Conservation (phyloP, 1,140 invertebrate genomes). For the Zophobas atratus region DNA sequence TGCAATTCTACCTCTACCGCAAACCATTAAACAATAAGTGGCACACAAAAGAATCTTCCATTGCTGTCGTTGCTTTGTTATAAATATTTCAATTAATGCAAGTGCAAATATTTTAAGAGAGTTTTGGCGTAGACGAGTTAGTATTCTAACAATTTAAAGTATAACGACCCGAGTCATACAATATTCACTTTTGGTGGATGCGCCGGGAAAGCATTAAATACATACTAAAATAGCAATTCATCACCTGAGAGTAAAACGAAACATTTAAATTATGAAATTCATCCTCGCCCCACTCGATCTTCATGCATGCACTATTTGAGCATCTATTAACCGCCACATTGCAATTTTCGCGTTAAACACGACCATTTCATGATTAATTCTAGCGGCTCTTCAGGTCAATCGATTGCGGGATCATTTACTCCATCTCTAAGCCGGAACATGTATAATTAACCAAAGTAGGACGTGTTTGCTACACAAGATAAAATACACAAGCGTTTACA, state of each 20-base stretch:
- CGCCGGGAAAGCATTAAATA: slow-evolving; percentile 22
- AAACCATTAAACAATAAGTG: slow-evolving; percentile 13
- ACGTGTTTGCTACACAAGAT: too few species aligned
- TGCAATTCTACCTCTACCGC: not conserved
- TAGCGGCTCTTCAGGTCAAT: not conserved
- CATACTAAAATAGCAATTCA: not conserved
- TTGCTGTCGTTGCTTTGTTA: not conserved
- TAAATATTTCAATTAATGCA: slow-evolving; percentile 12
- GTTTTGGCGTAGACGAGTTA: too few species aligned
- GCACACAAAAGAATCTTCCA: slow-evolving; percentile 4
- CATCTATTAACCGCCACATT: slow-evolving; percentile 14
- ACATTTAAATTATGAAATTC: slow-evolving; percentile 15
- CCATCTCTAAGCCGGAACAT: not conserved
- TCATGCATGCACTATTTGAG: slow-evolving; percentile 11
- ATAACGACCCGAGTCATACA: not conserved
- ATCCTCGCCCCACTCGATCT: not conserved
- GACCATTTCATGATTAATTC: slow-evolving; percentile 24
- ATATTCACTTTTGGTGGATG: slow-evolving; percentile 29
- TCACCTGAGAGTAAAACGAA: not conserved
- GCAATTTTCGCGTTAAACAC: not conserved
- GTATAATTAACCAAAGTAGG: not conserved
- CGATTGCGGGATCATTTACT: not conserved
- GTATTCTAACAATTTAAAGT: too few species aligned
- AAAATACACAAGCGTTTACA: too few species aligned
- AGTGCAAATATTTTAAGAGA: not conserved